Evolutionary conservation across 2,797 vertebrate species (phyloP).

Genomic region (Caiman crocodilus): DNA sequence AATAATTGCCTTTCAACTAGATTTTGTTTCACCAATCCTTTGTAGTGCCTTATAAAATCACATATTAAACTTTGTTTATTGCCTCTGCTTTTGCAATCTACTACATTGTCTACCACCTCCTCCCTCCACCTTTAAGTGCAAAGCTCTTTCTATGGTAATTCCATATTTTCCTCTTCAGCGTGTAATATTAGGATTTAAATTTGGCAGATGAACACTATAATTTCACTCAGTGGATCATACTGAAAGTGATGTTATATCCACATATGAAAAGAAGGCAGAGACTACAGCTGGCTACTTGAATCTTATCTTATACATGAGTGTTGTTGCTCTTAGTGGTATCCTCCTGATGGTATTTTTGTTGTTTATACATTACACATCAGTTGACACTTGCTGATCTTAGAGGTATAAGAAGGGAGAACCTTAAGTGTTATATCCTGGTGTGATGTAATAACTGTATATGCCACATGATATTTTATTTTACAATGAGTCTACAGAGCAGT

Average conservation of each 20-base stretch:
- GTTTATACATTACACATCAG: neutral
- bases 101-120: conserved; percentile 38
- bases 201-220: neutral
- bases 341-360: neutral
- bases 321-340: neutral
- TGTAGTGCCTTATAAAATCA: conserved; percentile 19
- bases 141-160: conserved; percentile 17
- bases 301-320: neutral
- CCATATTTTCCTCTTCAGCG: conserved; percentile 27
- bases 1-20: conserved; percentile 69
- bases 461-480: neutral
- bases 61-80: neutral
- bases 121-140: conserved; percentile 40
- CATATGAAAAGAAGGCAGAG: neutral
- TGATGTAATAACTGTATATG: neutral
- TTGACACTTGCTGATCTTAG: neutral
- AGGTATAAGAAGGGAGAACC: neutral
- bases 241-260: neutral
- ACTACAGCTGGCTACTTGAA: neutral
- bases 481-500: neutral
- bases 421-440: neutral
- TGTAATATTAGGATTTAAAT: neutral
- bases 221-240: neutral
- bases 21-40: conserved; percentile 49
- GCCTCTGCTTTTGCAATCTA: conserved; percentile 64